These are phyloP conservation scores for Thinocorus orbignyianus DNA, from an alignment of 2,113 vertebrate genomes.

Conservation along the genomic window DNA sequence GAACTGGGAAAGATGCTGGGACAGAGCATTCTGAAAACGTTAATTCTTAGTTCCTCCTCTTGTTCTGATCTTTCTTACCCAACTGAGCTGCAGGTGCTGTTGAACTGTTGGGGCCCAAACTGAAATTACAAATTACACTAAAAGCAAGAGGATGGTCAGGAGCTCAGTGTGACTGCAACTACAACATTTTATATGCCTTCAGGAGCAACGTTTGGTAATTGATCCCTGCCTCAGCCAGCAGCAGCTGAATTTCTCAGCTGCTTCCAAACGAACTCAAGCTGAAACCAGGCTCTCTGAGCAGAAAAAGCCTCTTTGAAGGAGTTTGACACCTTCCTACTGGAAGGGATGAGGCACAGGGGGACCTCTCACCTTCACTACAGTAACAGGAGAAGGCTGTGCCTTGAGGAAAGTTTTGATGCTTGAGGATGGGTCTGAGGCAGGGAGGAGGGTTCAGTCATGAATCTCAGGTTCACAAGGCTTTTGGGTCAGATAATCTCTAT, in stretches of 20 bases:
- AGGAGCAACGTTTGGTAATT: slow-evolving; percentile 7
- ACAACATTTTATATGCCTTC: background rate
- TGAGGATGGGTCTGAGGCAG: background rate
- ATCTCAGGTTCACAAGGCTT: background rate
- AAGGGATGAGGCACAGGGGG: rapidly evolving
- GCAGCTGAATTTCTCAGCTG: background rate
- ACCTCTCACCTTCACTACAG: rapidly evolving
- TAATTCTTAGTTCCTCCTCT: background rate
- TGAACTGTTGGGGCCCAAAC: background rate
- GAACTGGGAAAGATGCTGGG: background rate
- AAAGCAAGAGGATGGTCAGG: background rate
- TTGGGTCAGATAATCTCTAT: background rate
- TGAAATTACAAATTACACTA: slow-evolving; percentile 35
- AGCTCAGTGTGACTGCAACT: background rate
- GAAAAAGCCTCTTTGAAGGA: background rate
- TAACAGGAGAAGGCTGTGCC: background rate
- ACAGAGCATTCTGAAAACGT: background rate
- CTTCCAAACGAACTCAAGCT: background rate
- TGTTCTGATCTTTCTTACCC: background rate
- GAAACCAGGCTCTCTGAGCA: background rate
- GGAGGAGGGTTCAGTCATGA: background rate
- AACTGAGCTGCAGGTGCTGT: background rate
- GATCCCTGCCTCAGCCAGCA: background rate
- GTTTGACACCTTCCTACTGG: background rate
- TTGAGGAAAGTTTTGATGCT: background rate